Base-by-base conservation (phyloP, 2,113 vertebrate species). In the Apteryx mantelli region DNA sequence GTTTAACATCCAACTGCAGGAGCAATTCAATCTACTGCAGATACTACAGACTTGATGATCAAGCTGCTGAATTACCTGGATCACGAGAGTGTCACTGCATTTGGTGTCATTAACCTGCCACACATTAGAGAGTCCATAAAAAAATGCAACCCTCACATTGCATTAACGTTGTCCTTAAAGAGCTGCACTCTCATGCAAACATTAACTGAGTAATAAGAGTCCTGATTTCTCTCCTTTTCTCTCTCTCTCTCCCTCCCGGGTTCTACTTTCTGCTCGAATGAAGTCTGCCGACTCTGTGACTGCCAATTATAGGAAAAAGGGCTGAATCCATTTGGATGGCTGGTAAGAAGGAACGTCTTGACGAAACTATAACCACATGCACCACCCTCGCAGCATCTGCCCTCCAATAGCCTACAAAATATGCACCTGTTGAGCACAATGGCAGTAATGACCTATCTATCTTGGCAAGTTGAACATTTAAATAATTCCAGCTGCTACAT, bases 271-370 rank as follows among this genome's bases (percentile, higher is more conserved):
- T 89, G 89, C 88, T 95, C 0, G 0, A 85, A 92, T 88, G 82
- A 92, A 88, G 48, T 48, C 73, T 85, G 86, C 40, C 82, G 78
- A 64, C 78, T 85, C 89, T 87, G 95, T 85, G 94, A 97, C 86
- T 94, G 86, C 84, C 88, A 93, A 86, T 95, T 92, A 90, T 6
- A 65, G 78, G 80, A 87, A 58, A 95, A 96, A 83, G 38, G 75
- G 38, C 46, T 86, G 86, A 82, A 77, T 89, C 82, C 81, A 48
- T 96, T 89, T 88, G 82, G 80, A 69, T 80, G 76, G 61, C 42
- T 92, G 88, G 82, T 55, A 75, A 90, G 86, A 91, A 93, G 75
- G 70, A 88, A 84, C 52, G 71, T 52, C 84, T 87, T 82, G 71
- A 86, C 88, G 91, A 87, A 95, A 82, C 88, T 74, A 85, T 32